phyloP scores from a whole-genome alignment of 92 coral and sea anemone species.

The Bergia puertoricense region DNA sequence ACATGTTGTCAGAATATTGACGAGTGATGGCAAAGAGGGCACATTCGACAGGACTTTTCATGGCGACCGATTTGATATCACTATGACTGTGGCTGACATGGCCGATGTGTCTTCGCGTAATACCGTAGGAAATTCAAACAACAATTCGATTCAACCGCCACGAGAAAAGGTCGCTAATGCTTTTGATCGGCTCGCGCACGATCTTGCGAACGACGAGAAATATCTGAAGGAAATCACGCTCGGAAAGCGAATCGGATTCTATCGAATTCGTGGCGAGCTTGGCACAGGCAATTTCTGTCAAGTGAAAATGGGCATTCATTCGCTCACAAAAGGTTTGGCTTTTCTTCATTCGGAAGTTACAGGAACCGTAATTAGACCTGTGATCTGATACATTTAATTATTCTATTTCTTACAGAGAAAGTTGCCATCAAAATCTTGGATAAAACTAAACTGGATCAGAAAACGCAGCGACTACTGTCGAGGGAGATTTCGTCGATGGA shows the following conservation, averaged over 20 bases:
- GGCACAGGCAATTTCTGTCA: slow-evolving; percentile 99
- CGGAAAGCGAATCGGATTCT: slow-evolving; percentile 97
- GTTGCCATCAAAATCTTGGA: slow-evolving; percentile 97
- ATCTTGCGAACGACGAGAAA: slow-evolving; percentile 82
- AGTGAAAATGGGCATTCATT: slow-evolving; percentile 98
- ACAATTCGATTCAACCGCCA: slow-evolving; percentile 56
- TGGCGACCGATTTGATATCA: slow-evolving; percentile 41
- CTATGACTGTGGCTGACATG: slow-evolving; percentile 89
- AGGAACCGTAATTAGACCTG: background rate
- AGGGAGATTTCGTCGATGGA: slow-evolving; percentile 99
- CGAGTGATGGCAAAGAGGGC: slow-evolving; percentile 44
- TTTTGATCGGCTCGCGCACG: slow-evolving; percentile 83
- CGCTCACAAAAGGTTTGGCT: slow-evolving; percentile 89
- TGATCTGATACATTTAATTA: background rate
- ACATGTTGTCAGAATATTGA: slow-evolving; percentile 49
- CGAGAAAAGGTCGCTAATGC: slow-evolving; percentile 77
- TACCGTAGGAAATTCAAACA: slow-evolving; percentile 55
- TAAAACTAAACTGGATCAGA: slow-evolving; percentile 95
- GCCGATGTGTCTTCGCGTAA: slow-evolving; percentile 77
- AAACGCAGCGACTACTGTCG: slow-evolving; percentile 92
- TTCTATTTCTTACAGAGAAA: slow-evolving; percentile 76
- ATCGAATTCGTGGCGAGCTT: slow-evolving; percentile 96
- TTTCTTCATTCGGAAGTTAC: background rate
- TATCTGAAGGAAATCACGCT: slow-evolving; percentile 89
- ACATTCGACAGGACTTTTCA: slow-evolving; percentile 39